Conservation (phyloP, 2,888 invertebrate species). For the Ischnus inquisitorius region DNA sequence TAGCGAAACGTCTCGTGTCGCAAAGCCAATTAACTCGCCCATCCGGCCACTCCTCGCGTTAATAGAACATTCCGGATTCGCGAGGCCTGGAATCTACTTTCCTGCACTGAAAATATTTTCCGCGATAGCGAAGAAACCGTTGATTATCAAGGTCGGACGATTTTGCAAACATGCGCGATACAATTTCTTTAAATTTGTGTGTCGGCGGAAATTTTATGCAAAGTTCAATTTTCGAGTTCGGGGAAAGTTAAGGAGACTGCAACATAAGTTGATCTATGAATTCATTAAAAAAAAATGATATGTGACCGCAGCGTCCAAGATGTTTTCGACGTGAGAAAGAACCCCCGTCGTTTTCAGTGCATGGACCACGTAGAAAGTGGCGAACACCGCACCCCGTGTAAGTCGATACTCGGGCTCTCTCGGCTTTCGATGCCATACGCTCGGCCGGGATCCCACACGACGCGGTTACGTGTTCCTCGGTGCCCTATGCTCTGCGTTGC, state of each 20-base stretch:
- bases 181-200: background rate
- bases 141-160: constrained; percentile 13
- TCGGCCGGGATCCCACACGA: constrained; percentile 22
- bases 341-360: background rate
- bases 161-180: background rate
- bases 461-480: constrained; percentile 2
- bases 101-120: background rate
- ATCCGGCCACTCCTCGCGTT: constrained; percentile 57
- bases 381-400: constrained; percentile 25
- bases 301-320: background rate
- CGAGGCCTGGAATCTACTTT: constrained; percentile 37
- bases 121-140: constrained; percentile 36
- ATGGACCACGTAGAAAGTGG: constrained; percentile 18
- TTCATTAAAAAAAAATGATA: background rate
- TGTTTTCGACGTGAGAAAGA: background rate
- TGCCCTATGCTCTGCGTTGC: background rate
- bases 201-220: too few species aligned
- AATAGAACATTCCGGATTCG: constrained; percentile 49
- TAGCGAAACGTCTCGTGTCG: constrained; percentile 20
- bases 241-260: too few species aligned
- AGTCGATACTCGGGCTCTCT: constrained; percentile 29
- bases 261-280: too few species aligned
- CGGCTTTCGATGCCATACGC: constrained; percentile 28
- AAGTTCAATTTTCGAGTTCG: too few species aligned
- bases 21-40: constrained; percentile 43